A percentile compares a stretch with the other conserved stretches of the same genome.
Evolutionary conservation across 1,140 invertebrate species (phyloP).

Genomic region (Berghia stephanieae): DNA sequence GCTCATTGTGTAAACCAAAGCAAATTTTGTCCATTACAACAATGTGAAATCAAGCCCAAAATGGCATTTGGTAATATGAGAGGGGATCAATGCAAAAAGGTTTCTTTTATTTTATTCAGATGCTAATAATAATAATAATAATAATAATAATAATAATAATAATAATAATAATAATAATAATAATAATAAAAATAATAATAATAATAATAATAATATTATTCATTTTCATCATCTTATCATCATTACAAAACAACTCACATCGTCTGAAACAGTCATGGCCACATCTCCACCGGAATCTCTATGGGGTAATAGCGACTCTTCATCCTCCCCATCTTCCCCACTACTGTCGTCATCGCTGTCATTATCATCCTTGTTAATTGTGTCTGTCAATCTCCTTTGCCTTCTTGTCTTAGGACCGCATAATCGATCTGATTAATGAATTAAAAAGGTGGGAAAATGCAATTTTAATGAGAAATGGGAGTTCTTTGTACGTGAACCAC

Average conservation of each 20-base stretch:
- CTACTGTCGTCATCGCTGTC: neutral
- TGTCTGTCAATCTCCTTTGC: neutral
- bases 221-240: too few species aligned
- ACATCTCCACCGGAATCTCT: slow-evolving; percentile 26
- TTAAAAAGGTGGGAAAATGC: neutral
- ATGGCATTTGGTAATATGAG: too few species aligned
- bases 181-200: too few species aligned
- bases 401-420: slow-evolving; percentile 44
- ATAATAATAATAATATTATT: too few species aligned
- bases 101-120: too few species aligned
- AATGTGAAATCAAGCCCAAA: too few species aligned
- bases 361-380: slow-evolving; percentile 24
- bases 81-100: too few species aligned
- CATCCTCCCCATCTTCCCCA: slow-evolving; percentile 27
- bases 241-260: slow-evolving; percentile 12
- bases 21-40: too few species aligned
- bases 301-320: slow-evolving; percentile 29
- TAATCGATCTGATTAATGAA: slow-evolving; percentile 44
- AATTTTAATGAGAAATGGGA: neutral
- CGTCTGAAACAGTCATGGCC: slow-evolving; percentile 37
- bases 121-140: too few species aligned
- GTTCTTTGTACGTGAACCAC: neutral
- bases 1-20: too few species aligned
- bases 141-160: too few species aligned
- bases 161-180: too few species aligned